A percentile compares a stretch with the other conserved stretches of the same genome.
phyloP scores from a whole-genome alignment of 1,140 invertebrate species.

The Trachymyrmex septentrionalis region DNA sequence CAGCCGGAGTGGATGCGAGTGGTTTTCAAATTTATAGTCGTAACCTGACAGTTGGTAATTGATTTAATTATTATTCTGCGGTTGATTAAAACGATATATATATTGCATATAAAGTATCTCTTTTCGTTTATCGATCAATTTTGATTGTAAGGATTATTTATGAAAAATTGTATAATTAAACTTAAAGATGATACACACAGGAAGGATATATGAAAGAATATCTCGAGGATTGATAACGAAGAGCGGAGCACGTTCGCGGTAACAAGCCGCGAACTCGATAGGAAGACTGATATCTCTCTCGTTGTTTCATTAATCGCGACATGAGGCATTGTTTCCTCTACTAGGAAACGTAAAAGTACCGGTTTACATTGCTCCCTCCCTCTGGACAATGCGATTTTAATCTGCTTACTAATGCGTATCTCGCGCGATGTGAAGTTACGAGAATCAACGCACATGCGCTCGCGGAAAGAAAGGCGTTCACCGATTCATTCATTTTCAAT shows the following conservation, averaged over 20 bases:
- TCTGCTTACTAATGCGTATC: constrained; percentile 41
- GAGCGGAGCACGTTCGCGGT: constrained; percentile 23
- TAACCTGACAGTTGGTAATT: background rate
- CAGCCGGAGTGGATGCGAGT: background rate
- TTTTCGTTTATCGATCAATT: constrained; percentile 23
- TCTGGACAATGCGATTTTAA: constrained; percentile 42
- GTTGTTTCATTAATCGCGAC: constrained; percentile 69
- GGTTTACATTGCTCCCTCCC: constrained; percentile 13
- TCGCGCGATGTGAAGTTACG: constrained; percentile 9
- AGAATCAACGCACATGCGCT: constrained; percentile 20
- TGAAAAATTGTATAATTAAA: constrained; percentile 21
- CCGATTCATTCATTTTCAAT: constrained; percentile 39
- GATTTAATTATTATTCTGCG: constrained; percentile 30
- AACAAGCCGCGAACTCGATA: constrained; percentile 48
- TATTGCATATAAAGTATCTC: constrained; percentile 13
- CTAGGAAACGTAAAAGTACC: constrained; percentile 56
- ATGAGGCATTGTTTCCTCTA: constrained; percentile 72
- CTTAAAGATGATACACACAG: background rate
- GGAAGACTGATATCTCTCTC: constrained; percentile 19
- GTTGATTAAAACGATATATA: constrained; percentile 52
- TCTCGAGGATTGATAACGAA: background rate
- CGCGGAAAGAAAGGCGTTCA: too few species aligned
- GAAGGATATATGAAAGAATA: background rate
- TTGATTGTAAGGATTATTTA: background rate
- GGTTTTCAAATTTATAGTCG: constrained; percentile 24